Evolutionary conservation across 2,113 vertebrate species (phyloP).

Genomic region (Laterallus jamaicensis): DNA sequence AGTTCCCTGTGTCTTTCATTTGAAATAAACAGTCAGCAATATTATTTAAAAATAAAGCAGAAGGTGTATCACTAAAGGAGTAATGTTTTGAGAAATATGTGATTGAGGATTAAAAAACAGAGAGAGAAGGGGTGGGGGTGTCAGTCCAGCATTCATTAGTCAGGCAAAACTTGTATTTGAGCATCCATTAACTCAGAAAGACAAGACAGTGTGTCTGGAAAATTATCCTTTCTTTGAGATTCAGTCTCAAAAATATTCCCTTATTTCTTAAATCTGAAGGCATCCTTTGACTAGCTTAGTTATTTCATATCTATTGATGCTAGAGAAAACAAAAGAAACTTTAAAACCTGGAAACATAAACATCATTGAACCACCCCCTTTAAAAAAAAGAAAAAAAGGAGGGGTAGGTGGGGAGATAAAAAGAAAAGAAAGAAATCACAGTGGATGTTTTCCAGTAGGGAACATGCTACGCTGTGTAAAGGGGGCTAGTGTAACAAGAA

Average conservation of each 20-base stretch:
- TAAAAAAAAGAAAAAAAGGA: not conserved
- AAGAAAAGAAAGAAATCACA: conserved; percentile 78
- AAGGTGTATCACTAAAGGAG: conserved; percentile 67
- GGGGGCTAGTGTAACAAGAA: conserved; percentile 91
- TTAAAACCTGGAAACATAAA: conserved; percentile 75
- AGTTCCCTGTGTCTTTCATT: conserved; percentile 6
- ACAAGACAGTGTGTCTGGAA: conserved; percentile 59
- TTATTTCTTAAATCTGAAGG: conserved; percentile 54
- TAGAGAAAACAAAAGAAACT: conserved; percentile 73
- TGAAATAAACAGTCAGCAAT: conserved; percentile 57
- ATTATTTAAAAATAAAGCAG: conserved; percentile 66
- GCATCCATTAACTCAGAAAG: conserved; percentile 42
- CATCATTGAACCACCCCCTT: conserved; percentile 63
- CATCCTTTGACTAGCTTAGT: conserved; percentile 40
- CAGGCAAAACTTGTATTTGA: conserved; percentile 55
- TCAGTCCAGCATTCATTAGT: conserved; percentile 49
- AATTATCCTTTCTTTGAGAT: conserved; percentile 52
- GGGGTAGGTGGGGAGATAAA: not conserved
- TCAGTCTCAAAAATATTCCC: conserved; percentile 62
- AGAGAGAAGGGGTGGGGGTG: conserved; percentile 18
- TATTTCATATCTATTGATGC: conserved; percentile 58
- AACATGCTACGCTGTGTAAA: conserved; percentile 87
- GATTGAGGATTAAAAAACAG: conserved; percentile 70
- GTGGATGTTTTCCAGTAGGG: conserved; percentile 86
- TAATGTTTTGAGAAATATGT: conserved; percentile 67